A percentile compares a stretch with the other conserved stretches of the same genome.
Evolutionary conservation across 1,140 invertebrate species (phyloP).

Genomic region (Eriocheir sinensis): DNA sequence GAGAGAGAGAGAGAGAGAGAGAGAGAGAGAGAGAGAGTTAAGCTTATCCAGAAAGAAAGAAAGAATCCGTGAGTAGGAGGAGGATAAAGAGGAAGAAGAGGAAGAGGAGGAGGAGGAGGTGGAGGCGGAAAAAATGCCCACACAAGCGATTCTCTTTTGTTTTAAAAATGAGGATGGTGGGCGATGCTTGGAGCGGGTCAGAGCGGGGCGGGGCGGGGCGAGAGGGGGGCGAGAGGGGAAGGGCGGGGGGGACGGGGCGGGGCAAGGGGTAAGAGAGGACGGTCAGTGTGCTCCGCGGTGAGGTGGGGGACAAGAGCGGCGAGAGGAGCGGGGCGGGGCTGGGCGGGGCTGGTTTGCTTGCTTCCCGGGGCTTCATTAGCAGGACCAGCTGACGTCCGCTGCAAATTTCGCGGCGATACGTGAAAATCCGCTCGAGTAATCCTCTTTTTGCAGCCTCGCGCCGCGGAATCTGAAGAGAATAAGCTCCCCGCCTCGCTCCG

Average conservation of each 20-base stretch:
- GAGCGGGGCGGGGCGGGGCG: too few relatives aligned
- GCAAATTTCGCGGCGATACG: not conserved
- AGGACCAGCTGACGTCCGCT: not conserved
- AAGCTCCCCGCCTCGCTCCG: not conserved
- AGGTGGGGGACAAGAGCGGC: too few relatives aligned
- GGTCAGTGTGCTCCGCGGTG: too few relatives aligned
- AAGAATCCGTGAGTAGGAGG: not conserved
- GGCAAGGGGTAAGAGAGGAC: too few relatives aligned
- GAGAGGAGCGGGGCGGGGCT: not conserved
- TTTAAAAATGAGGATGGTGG: constrained; percentile 24
- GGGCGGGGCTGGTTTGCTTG: too few relatives aligned
- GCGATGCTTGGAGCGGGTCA: not conserved
- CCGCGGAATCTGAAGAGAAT: not conserved
- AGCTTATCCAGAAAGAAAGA: too few relatives aligned
- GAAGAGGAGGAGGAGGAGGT: too few relatives aligned
- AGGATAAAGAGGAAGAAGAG: too few relatives aligned
- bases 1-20: not conserved
- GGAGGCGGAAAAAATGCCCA: not conserved
- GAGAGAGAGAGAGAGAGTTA: not conserved
- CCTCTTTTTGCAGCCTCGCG: not conserved
- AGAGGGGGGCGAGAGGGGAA: too few relatives aligned
- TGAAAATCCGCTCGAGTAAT: constrained; percentile 16
- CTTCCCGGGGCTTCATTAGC: constrained; percentile 7
- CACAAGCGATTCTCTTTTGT: constrained; percentile 24
- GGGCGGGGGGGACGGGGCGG: too few relatives aligned